Evolutionary conservation across 2,888 invertebrate genomes (phyloP), one percentile per base, ranked within the genome.

Genomic region (Drosophila hamatofila): DNA sequence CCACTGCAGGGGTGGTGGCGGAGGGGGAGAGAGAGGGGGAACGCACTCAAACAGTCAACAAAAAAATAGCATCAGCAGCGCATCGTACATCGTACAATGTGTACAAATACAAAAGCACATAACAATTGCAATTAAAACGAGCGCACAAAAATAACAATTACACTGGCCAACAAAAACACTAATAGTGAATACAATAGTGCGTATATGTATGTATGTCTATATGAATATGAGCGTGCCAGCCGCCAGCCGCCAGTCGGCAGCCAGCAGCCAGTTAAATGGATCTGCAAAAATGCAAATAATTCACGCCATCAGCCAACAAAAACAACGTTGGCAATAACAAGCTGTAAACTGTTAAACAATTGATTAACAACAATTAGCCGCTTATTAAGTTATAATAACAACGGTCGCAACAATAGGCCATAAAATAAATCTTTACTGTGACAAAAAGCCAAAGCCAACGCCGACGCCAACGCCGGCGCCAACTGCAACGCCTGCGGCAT

Each of bases 321-420:
- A 71, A 54, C 72, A 69, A 57, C 59, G 69, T 46, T 46, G 76
- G 59, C 64, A 83, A 75, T 64, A 78, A 72, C 78, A 75, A 74
- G 84, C 76, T 89, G 82, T 81, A 88, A 89, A 91, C 83, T 91
- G 90, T 91, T 90, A 88, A 86, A 91, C 91, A 91, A 91, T 91
- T 91, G 91, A 91, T 91, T 91, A 91, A 91, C 91, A 91, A 83
- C 91, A 91, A 91, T 91, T 91, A 91, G 90, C 91, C 88, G 88
- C 83, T 88, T 90, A 86, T 85, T 90, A 86, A 90, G 87, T 80
- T 78, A 83, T 83, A 91, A 80, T 77, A 88, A 89, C 83, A 90
- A 67, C 61, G 69, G 65, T 65, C 51, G 35, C 59, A 83, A 83
- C 81, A 88, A 72, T 59, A 56, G 64, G 64, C 66, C 67, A 77